These are phyloP conservation scores for Dromius quadrimaculatus DNA, from an alignment of 2,888 invertebrate species.

Conservation along the genomic window DNA sequence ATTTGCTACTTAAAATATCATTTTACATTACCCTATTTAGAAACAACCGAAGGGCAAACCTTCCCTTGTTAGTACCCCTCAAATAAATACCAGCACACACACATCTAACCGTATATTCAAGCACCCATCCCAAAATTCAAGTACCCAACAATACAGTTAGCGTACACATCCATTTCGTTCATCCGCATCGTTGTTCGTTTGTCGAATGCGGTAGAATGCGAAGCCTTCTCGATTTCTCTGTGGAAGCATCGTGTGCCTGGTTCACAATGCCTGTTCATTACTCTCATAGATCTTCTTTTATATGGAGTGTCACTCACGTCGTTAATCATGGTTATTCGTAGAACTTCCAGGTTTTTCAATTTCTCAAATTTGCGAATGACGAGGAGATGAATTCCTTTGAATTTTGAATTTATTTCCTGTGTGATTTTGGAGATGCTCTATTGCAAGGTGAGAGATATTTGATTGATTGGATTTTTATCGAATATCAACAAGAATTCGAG, in stretches of 20 bases:
- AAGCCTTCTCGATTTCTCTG: neutral
- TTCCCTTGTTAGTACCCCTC: neutral
- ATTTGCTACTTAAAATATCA: neutral
- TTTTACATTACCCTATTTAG: neutral
- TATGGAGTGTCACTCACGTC: conserved; percentile 57
- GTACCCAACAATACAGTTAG: neutral
- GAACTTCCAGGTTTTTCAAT: too few species aligned
- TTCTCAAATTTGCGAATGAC: conserved; percentile 54
- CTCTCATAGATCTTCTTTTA: conserved; percentile 59
- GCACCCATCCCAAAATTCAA: too few species aligned
- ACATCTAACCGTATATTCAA: neutral
- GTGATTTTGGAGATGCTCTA: neutral
- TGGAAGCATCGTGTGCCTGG: conserved; percentile 58
- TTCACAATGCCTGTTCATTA: conserved; percentile 58
- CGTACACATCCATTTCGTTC: neutral
- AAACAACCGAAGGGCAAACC: neutral
- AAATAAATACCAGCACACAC: neutral
- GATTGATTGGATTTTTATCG: conserved; percentile 21
- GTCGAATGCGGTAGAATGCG: conserved; percentile 4
- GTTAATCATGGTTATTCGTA: conserved; percentile 61
- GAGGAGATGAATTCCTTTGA: conserved; percentile 38
- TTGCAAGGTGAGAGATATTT: neutral
- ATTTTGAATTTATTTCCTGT: conserved; percentile 2
- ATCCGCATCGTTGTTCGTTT: conserved; percentile 52
- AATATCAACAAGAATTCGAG: too few species aligned